phyloP scores from a whole-genome alignment of 2,888 invertebrate genomes.

The Tanypteryx hageni region DNA sequence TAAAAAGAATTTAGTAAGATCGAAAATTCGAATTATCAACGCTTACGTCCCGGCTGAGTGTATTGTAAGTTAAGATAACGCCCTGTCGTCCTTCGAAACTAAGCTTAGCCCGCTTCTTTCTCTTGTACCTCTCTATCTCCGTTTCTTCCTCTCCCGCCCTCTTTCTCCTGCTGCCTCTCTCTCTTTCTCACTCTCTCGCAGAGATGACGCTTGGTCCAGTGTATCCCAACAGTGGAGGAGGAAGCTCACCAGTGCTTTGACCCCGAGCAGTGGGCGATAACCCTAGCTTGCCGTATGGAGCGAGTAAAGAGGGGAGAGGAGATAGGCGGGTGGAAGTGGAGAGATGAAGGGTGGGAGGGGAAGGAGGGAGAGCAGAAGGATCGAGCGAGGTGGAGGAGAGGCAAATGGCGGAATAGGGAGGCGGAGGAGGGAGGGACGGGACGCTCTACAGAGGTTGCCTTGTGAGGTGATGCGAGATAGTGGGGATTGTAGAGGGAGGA shows the following conservation, averaged over 20 bases:
- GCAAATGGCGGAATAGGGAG: too few species aligned
- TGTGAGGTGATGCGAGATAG: too few species aligned
- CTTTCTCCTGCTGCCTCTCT: not conserved
- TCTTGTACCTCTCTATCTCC: not conserved
- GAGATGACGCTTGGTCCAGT: not conserved
- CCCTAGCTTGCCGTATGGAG: not conserved
- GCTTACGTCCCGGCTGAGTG: not conserved
- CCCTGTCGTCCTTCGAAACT: not conserved
- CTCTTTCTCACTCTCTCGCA: not conserved
- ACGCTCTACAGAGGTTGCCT: too few species aligned
- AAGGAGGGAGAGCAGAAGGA: not conserved
- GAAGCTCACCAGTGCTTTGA: conserved; percentile 31
- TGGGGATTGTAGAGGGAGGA: too few species aligned
- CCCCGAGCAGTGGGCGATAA: conserved; percentile 47
- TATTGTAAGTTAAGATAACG: not conserved
- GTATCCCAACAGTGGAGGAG: not conserved
- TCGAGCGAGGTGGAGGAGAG: not conserved
- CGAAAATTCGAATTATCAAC: too few species aligned
- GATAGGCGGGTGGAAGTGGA: not conserved
- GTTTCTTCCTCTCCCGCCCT: too few species aligned
- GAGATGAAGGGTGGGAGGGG: not conserved
- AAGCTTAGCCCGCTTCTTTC: not conserved
- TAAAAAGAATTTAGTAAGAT: too few species aligned
- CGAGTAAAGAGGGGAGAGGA: not conserved
- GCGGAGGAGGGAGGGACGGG: too few species aligned